These are phyloP conservation scores for Xiphophorus birchmanni DNA, from an alignment of 2,797 vertebrate genomes.

Conservation along the genomic window DNA sequence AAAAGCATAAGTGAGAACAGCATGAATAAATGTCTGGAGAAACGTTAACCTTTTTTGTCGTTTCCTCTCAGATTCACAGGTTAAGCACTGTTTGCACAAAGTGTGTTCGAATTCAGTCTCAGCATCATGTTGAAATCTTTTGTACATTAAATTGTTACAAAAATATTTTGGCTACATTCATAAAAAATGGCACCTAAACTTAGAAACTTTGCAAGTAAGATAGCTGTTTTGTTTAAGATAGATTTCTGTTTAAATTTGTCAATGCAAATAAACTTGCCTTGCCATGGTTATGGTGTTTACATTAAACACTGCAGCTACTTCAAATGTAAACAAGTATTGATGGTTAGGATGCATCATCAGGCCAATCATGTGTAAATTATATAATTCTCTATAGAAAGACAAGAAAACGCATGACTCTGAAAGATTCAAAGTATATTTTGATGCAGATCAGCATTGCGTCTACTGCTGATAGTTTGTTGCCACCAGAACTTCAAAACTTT, in stretches of 20 bases:
- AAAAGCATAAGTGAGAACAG: neutral
- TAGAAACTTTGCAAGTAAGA: neutral
- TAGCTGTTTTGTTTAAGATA: neutral
- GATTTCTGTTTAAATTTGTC: neutral
- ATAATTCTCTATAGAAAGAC: neutral
- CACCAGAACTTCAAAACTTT: neutral
- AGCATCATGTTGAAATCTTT: neutral
- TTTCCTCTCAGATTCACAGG: neutral
- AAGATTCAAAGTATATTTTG: neutral
- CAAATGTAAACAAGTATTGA: neutral
- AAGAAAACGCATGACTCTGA: neutral
- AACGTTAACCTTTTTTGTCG: neutral
- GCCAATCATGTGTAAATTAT: neutral
- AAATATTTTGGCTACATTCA: neutral
- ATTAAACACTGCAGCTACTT: neutral
- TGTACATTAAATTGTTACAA: neutral
- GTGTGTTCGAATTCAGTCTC: neutral
- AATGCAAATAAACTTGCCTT: too few relatives aligned
- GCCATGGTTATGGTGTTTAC: neutral
- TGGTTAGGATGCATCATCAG: neutral
- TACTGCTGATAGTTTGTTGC: neutral
- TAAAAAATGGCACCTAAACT: neutral
- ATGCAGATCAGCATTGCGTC: neutral
- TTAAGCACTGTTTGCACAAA: neutral
- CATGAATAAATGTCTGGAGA: neutral